phyloP scores from a whole-genome alignment of 2,888 invertebrate genomes.

The Nomada ruficornis region DNA sequence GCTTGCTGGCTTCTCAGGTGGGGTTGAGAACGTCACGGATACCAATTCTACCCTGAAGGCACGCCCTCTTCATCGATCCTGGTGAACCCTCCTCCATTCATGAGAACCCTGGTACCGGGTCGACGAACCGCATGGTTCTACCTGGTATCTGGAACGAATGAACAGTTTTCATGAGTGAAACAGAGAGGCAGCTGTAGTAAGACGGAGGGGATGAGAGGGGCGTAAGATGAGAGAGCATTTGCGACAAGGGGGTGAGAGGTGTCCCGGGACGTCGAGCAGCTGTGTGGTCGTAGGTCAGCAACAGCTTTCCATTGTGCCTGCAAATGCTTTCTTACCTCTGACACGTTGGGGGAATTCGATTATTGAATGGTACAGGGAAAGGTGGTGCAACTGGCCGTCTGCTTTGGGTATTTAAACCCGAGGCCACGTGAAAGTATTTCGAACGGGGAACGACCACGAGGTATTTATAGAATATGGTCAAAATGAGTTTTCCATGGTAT shows the following conservation, averaged over 20 bases:
- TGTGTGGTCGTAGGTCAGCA: slow-evolving; percentile 71
- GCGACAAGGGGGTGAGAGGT: slow-evolving; percentile 11
- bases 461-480: background rate
- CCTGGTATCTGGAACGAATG: slow-evolving; percentile 79
- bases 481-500: background rate
- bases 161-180: slow-evolving; percentile 56
- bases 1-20: slow-evolving; percentile 68
- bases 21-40: slow-evolving; percentile 77
- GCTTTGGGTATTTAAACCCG: background rate
- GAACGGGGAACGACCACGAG: too few relatives aligned
- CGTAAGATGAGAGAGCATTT: slow-evolving; percentile 19
- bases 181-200: background rate
- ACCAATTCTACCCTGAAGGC: slow-evolving; percentile 73
- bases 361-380: background rate
- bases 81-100: slow-evolving; percentile 78
- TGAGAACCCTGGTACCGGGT: slow-evolving; percentile 75
- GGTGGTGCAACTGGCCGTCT: background rate
- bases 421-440: background rate
- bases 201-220: background rate
- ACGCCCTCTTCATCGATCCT: slow-evolving; percentile 81
- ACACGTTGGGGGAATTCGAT: background rate
- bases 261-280: slow-evolving; percentile 17
- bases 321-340: slow-evolving; percentile 9
- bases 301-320: slow-evolving; percentile 47
- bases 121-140: slow-evolving; percentile 75